phyloP scores from a whole-genome alignment of 2,113 vertebrate species.

The Nycticorax nycticorax region DNA sequence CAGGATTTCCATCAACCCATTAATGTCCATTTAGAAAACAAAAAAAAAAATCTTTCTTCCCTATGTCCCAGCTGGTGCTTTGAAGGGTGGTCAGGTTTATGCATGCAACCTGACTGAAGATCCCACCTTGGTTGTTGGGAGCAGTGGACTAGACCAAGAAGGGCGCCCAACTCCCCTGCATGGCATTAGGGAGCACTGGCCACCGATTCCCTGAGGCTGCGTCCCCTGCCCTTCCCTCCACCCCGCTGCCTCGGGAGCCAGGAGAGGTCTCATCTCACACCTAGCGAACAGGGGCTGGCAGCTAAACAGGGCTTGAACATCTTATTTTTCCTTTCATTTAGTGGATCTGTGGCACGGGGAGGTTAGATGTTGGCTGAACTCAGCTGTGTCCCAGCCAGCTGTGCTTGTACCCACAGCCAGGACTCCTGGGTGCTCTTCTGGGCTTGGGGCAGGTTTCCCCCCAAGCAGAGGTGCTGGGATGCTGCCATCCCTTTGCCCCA shows the following conservation, averaged over 20 bases:
- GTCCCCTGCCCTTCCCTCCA: neutral
- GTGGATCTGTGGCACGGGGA: neutral
- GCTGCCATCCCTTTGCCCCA: neutral
- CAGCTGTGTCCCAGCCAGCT: neutral
- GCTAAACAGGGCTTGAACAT: neutral
- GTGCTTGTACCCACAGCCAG: neutral
- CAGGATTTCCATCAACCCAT: conserved; percentile 50
- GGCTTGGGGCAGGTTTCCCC: neutral
- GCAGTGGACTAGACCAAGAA: neutral
- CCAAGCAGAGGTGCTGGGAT: neutral
- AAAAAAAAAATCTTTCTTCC: neutral
- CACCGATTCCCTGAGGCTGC: neutral
- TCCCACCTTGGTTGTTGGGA: conserved; percentile 11
- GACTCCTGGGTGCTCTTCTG: neutral
- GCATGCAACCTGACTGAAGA: neutral
- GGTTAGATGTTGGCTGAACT: neutral
- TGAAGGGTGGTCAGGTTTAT: neutral
- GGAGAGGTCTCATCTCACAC: neutral
- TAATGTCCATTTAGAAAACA: conserved; percentile 56
- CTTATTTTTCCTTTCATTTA: neutral
- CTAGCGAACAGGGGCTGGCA: neutral
- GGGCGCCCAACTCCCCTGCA: neutral
- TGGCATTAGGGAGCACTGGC: neutral
- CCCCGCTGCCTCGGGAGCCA: neutral
- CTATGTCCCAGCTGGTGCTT: neutral